Evolutionary conservation across 1,140 invertebrate species (phyloP).

Genomic region (Euborellia annulipes): DNA sequence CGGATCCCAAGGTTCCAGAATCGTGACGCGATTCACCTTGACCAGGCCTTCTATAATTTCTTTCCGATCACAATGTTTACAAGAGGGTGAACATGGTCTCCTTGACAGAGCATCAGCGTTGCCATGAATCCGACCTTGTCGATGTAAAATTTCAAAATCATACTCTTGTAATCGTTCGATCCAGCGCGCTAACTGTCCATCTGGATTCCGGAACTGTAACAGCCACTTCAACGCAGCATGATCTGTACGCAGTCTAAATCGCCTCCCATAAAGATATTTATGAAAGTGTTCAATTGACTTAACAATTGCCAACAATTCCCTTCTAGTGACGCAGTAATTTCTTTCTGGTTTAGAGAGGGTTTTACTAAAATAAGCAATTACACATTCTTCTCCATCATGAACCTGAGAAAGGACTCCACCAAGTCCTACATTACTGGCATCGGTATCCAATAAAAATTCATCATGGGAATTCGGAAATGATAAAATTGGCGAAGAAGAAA

Average conservation of each 20-base stretch:
- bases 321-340: conserved; percentile 21
- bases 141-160: conserved; percentile 2
- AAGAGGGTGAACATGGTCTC: no score
- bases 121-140: neutral
- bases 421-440: conserved; percentile 33
- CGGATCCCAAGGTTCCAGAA: no score
- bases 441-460: conserved; percentile 37
- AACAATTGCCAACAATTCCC: conserved; percentile 26
- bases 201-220: conserved; percentile 19
- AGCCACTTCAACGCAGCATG: conserved; percentile 24
- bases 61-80: no score
- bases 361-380: conserved; percentile 18
- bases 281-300: conserved; percentile 29
- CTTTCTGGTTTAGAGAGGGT: conserved; percentile 16
- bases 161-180: conserved; percentile 1
- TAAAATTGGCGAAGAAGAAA: conserved; percentile 20
- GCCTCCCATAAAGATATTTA: conserved; percentile 26
- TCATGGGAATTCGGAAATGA: conserved; percentile 23
- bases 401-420: conserved; percentile 25
- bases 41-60: no score
- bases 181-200: conserved; percentile 22
- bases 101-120: neutral
- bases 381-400: conserved; percentile 16
- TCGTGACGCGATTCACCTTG: no score
- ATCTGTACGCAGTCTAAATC: conserved; percentile 26